Evolutionary conservation across 2,888 invertebrate species (phyloP), one percentile per base, ranked within the genome.

Genomic region (Agrochola circellaris): DNA sequence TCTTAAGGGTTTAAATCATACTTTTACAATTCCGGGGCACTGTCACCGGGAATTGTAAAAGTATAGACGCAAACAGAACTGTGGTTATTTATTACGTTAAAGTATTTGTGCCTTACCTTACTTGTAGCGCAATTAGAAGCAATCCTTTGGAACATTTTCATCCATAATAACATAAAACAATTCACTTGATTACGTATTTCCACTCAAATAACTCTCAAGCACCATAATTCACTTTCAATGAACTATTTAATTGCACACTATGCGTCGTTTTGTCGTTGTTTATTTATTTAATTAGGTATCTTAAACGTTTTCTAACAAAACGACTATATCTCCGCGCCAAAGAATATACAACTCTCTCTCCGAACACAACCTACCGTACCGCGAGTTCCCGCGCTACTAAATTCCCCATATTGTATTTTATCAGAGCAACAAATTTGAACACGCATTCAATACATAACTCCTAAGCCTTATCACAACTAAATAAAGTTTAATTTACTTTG

Each of bases 371-470:
- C 86, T 73, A 42, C 38, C 90, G 71, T 87, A 78, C 38, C 89
- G 93, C 93, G 91, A 88, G 91, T 94, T 94, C 93, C 92, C 95
- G 95, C 95, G 94, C 91, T 83, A 95, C 95, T 95, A 60, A 73
- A 87, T 81, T 85, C 75, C 48, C 74, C 72, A 75, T 80, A 74
- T 51, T 81, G 77, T 82, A 82, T 84, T 78, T 76, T 74, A 84
- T 77, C 58, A 45, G 58, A 62, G 9, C 26, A 26, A 77, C 79
- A 66, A 76, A 72, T 72, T 78, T 75, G 64, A 54, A 72, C 60
- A 60, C 61, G 54, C 62, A 64, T 30, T 65, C 11, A 17, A 68
- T 60, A 72, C 20, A 0, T 23, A 3, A 45, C 30, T 58, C 15
- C 23, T 74, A 13, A 69, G 48, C 71, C 79, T 79, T 89, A 87